Evolutionary conservation across 1,140 invertebrate species (phyloP).

Genomic region (Apis cerana): DNA sequence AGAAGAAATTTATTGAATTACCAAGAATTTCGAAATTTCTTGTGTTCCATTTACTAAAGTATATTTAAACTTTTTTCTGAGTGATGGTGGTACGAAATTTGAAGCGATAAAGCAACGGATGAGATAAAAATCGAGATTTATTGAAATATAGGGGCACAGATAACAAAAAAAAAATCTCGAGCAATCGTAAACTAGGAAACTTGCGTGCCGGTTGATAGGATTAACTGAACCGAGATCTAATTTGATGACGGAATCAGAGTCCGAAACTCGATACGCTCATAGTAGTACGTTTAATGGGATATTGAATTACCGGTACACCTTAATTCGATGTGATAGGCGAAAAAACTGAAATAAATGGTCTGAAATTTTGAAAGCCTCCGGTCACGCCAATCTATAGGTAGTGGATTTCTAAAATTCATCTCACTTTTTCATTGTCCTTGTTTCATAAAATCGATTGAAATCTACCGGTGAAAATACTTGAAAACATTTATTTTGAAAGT

Average conservation of each 20-base stretch:
- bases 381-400: slow-evolving; percentile 4
- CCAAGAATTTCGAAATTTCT: too few species aligned
- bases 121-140: slow-evolving; percentile 10
- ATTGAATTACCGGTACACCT: slow-evolving; percentile 71
- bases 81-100: neutral
- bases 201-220: slow-evolving; percentile 27
- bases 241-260: slow-evolving; percentile 64
- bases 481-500: too few species aligned
- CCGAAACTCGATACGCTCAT: slow-evolving; percentile 63
- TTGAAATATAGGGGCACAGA: neutral
- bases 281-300: slow-evolving; percentile 66
- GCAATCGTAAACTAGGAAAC: slow-evolving; percentile 49
- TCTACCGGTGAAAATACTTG: neutral
- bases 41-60: too few species aligned
- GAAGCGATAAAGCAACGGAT: neutral
- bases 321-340: slow-evolving; percentile 70
- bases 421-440: neutral
- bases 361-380: slow-evolving; percentile 56
- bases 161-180: slow-evolving; percentile 10
- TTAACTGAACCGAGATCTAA: slow-evolving; percentile 57
- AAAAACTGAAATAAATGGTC: slow-evolving; percentile 65
- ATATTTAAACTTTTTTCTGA: neutral
- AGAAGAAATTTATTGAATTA: too few species aligned
- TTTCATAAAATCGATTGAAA: neutral
- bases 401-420: neutral